Conservation (phyloP, 1,140 invertebrate species). For the Drosophila sucinea region DNA sequence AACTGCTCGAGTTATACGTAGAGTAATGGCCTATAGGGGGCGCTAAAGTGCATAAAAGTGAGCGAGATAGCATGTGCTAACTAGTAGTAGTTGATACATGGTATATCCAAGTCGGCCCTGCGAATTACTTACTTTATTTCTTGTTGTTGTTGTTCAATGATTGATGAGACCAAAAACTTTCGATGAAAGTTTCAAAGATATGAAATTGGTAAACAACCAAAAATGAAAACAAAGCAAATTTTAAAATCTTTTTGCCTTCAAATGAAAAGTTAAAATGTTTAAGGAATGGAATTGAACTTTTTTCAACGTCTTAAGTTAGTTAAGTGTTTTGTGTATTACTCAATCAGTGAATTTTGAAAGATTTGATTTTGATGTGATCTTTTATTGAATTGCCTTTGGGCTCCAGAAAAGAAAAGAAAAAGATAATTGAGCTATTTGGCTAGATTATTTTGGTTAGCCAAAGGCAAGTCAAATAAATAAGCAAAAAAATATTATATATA, state of each 20-base stretch:
- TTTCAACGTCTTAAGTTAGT: background rate
- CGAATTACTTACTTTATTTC: too few relatives aligned
- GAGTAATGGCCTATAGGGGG: too few relatives aligned
- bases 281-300: too few relatives aligned
- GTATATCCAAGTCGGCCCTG: too few relatives aligned
- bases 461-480: slow-evolving; percentile 1
- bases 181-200: background rate
- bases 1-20: too few relatives aligned
- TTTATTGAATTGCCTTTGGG: background rate
- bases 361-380: slow-evolving; percentile 6
- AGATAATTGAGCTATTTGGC: slow-evolving; percentile 11
- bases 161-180: background rate
- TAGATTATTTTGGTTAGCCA: background rate
- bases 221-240: background rate
- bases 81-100: too few relatives aligned
- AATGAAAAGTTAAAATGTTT: too few relatives aligned
- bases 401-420: background rate
- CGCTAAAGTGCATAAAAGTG: too few relatives aligned
- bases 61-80: too few relatives aligned
- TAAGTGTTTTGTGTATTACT: background rate
- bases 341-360: slow-evolving; percentile 1
- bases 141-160: background rate
- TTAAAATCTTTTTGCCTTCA: too few relatives aligned
- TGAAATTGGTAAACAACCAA: background rate
- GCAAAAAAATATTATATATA: background rate